Base-by-base conservation (phyloP, 2,888 invertebrate genomes). In the Teleogryllus oceanicus region DNA sequence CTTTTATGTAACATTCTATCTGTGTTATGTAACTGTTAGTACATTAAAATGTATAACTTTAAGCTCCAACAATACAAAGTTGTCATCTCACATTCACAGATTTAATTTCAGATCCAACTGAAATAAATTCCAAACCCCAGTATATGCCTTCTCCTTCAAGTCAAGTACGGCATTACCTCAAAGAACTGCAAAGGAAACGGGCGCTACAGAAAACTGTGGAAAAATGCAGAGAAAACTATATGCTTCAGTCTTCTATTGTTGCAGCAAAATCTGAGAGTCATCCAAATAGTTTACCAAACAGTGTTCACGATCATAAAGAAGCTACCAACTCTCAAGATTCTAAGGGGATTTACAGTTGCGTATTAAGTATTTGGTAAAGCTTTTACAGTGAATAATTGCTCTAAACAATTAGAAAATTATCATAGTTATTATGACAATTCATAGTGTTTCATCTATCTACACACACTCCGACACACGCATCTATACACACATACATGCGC, bases 111-210 rank as follows among this genome's bases (percentile, higher is more conserved):
- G 50, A 49, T 24, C 16, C 76, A 76, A 76, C 21, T 13, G 37
- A n/a, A 74, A 10, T n/a, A 76, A 76, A 76, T 76, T 76, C n/a
- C 51, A 49, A 18, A 62, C 62, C 62, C 16, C 5, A n/a, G 16
- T 20, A 18, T 16, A 21, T 74, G 10, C 82, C 81, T n/a, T 81
- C 82, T n/a, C 78, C 82, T 18, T 78, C 79, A 50, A 80, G 82
- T 21, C 81, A 83, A 76, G 83, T 84, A 11, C 82, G 82, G 18
- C 78, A 80, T 10, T 84, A 83, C 79, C 79, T 84, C 16, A 83
- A 83, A 74, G 82, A 80, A 5, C 74, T 83, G 75, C 80, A 82
- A 75, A 82, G 82, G n/a, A 83, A 83, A 76, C 81, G 80, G 21
- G 81, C 83, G 0, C 76, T 84, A 5, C 81, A 83, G 74, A 82